phyloP scores from a whole-genome alignment of 2,888 invertebrate genomes.

The Leucophora obtusa region DNA sequence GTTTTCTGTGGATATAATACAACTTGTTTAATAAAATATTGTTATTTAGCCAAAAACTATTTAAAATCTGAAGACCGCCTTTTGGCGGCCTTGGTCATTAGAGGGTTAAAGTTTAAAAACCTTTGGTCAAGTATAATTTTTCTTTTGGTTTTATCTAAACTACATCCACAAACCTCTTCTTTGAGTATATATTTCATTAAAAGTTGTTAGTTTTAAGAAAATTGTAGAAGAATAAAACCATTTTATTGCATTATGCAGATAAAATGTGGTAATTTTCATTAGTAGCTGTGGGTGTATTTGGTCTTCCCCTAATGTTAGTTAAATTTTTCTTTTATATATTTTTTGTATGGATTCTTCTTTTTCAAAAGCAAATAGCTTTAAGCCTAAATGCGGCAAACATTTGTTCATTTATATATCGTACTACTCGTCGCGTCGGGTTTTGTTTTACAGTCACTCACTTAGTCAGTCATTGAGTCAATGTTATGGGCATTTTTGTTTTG shows the following conservation, averaged over 20 bases:
- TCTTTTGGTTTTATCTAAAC: not conserved
- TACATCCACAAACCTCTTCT: not conserved
- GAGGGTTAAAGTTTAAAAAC: not conserved
- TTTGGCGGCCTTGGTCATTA: no score
- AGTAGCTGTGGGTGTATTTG: conserved; percentile 11
- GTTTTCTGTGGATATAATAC: no score
- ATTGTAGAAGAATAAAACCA: conserved; percentile 6
- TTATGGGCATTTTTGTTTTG: conserved; percentile 33
- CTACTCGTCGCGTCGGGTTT: no score
- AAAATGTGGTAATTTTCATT: conserved; percentile 26
- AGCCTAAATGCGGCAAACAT: conserved; percentile 45
- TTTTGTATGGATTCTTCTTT: conserved; percentile 48
- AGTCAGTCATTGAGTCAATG: conserved; percentile 53
- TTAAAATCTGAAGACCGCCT: no score
- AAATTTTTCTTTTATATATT: not conserved
- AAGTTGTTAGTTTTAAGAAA: conserved; percentile 20
- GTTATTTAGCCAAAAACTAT: no score
- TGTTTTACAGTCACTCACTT: conserved; percentile 1
- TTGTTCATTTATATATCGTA: conserved; percentile 14
- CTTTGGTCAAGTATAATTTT: not conserved
- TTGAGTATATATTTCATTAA: conserved; percentile 31
- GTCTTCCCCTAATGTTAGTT: conserved; percentile 21
- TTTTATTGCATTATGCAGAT: conserved; percentile 12
- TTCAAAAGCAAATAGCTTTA: conserved; percentile 33
- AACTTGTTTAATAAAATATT: no score